Evolutionary conservation across 2,888 invertebrate species (phyloP), one percentile per base, ranked within the genome.

Genomic region (Schizaphis graminum): DNA sequence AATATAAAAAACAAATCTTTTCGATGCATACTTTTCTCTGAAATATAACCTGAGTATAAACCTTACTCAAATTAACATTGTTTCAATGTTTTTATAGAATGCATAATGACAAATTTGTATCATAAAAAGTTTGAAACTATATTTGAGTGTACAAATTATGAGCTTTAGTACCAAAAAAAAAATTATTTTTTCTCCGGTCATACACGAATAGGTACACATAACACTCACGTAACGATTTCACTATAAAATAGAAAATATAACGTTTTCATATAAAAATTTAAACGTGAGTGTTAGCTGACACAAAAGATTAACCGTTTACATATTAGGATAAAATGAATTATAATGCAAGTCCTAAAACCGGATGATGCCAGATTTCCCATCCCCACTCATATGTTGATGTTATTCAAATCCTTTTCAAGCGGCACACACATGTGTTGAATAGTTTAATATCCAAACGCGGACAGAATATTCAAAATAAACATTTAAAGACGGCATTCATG

Each of bases 391-490:
- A 47, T 16, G 91, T 91, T 91, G 57, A 90, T 91, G 87, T 91
- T 87, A 94, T 94, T 94, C 90, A 94, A 91, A 94, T 90, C 90
- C 86, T 94, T 91, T 90, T 91, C 56, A 41, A 28, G 67, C 88
- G 10, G 77, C 53, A 93, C 92, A 92, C 84, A 86, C 90, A 90
- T 91, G 94, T 94, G 94, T 94, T 94, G 94, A 94, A 91, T 91
- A 94, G 94, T 94, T 94, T 91, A 91, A 91, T 94, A 67, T 91
- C 90, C 86, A 44, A 67, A 94, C 94, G 90, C 49, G 86, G 56
- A 91, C 67, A 67, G 94, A 94, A 94, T 94, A 94, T 86, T 86
- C 57, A 94, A 94, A 90, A 94, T 87, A 91, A 94, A 94, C 91
- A 91, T 86, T 56, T 67, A 61, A 85, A 88, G 49, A 93, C 13